Evolutionary conservation across 2,888 invertebrate genomes (phyloP), one percentile per base, ranked within the genome.

Genomic region (Lysandra bellargus): DNA sequence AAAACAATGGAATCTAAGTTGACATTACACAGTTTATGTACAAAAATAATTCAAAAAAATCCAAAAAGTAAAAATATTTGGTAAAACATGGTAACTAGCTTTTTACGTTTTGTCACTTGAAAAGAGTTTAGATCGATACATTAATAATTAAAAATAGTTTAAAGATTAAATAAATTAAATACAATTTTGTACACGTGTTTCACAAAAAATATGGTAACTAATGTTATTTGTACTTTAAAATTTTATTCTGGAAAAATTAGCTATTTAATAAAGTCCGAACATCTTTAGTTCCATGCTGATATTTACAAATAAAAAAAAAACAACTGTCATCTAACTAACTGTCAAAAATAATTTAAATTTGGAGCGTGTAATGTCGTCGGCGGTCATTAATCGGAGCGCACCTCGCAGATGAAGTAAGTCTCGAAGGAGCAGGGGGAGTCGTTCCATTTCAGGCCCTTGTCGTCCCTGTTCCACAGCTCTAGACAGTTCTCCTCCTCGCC

Each of bases 381-480:
- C 40, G 78, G 53, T 79, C 81, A 86, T 93, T 89, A 94, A 89
- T 95, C 94, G 37, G 94, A 88, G 81, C 96, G 96, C 83, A 98
- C 97, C 96, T 98, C 98, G 90, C 98, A 98, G 79, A 98, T 97
- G 91, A 98, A 98, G 92, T 96, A 98, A 1, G 98, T 98, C 92
- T 98, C 98, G 87, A 98, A 98, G 82, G 98, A 98, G 90, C 98
- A 98, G 0, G 98, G 98, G 0, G 98, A 98, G 89, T 98, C 98
- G 91, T 98, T 98, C 98, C 98, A 98, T 88, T 98, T 98, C 17
- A 98, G 94, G 0, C 98, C 98, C 88, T 98, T 98, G 81, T 98
- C 98, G 87, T 98, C 98, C 82, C 98, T 95, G 92, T 98, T 97
- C 98, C 98, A 98, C 37, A 98, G 94, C 88, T 98, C 98, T 82